Conservation (phyloP, 2,113 vertebrate genomes). For the Cephalopterus ornatus region DNA sequence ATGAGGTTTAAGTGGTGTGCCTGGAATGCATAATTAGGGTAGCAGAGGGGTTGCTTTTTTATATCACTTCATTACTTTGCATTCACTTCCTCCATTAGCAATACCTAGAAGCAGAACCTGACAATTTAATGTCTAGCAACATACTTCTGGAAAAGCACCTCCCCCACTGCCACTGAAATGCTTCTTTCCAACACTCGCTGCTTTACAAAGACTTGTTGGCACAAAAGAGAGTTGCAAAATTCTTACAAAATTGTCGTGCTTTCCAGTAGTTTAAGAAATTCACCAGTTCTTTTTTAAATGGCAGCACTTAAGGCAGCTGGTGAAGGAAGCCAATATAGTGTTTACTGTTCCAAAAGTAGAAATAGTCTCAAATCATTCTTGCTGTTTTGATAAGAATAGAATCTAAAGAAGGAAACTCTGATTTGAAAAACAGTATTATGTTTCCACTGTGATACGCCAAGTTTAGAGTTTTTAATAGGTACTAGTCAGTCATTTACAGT, state of each 20-base stretch:
- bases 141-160: not conserved
- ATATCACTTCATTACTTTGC: slow-evolving; percentile 39
- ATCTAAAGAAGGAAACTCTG: not conserved
- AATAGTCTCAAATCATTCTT: not conserved
- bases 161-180: not conserved
- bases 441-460: not conserved
- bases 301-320: not conserved
- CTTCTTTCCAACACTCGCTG: not conserved
- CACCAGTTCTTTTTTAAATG: not conserved
- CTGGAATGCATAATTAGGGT: slow-evolving; percentile 25
- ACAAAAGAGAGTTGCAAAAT: not conserved
- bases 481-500: not conserved
- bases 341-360: not conserved
- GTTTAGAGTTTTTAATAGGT: not conserved
- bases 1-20: slow-evolving; percentile 1
- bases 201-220: not conserved
- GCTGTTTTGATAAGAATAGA: not conserved
- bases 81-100: slow-evolving; percentile 52
- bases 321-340: not conserved
- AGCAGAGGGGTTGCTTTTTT: slow-evolving; percentile 8
- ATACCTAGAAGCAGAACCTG: slow-evolving; percentile 30
- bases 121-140: slow-evolving; percentile 10
- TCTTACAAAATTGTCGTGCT: not conserved
- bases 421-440: not conserved
- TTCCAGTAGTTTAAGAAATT: not conserved